phyloP scores from a whole-genome alignment of 2,113 vertebrate species.

The Malurus melanocephalus region DNA sequence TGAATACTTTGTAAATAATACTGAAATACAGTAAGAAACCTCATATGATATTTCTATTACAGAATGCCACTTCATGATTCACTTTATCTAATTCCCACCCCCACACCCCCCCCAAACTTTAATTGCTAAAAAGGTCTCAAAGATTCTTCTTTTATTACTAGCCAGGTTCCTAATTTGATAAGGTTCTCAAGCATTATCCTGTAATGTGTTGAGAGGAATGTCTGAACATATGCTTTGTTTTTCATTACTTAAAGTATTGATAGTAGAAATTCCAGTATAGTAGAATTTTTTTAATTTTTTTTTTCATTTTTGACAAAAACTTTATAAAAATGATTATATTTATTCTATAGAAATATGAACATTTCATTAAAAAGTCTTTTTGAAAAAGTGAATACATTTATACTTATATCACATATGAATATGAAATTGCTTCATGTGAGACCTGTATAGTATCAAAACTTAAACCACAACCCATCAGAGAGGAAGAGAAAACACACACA shows the following conservation, averaged over 20 bases:
- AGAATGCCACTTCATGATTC: background rate
- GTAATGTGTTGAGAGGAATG: background rate
- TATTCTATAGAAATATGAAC: background rate
- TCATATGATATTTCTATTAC: background rate
- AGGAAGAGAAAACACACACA: background rate
- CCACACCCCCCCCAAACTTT: background rate
- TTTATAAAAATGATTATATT: background rate
- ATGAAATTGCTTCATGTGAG: background rate
- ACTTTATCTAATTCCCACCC: background rate
- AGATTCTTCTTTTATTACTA: background rate
- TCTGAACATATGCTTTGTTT: background rate
- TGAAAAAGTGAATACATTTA: background rate
- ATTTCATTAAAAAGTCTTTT: background rate
- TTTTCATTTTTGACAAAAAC: background rate
- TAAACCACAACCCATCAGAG: background rate
- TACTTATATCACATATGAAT: background rate
- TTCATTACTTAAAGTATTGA: background rate
- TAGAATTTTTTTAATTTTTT: background rate
- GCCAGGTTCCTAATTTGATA: background rate
- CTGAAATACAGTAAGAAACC: background rate
- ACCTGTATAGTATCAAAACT: background rate
- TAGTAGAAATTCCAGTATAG: background rate
- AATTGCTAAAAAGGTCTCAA: background rate
- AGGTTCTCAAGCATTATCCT: background rate
- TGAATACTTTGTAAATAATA: background rate